Base-by-base conservation (phyloP, 2,888 invertebrate species). In the Zelleria hepariella region DNA sequence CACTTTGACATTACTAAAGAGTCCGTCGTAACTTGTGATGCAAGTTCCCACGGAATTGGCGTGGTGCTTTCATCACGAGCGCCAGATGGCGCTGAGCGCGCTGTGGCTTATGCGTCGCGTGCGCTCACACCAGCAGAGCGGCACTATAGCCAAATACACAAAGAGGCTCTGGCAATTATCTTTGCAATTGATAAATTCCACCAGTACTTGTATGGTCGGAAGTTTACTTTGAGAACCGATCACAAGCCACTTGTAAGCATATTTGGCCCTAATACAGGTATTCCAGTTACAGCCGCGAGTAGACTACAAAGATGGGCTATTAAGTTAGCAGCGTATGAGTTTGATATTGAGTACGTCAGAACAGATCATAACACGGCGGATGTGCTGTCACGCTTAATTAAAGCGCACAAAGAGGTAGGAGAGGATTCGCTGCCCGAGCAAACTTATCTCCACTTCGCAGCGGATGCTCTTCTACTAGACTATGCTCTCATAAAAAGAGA, bases 201-300 rank as follows among this genome's bases (percentile, higher is more conserved):
- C 20, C 66, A 69, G 51, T 70, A 66, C 60, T 47, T 73, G 10
- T 69, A 57, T 55, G 70, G 70, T 1, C n/a, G n/a, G n/a, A n/a
- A n/a, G n/a, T n/a, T n/a, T n/a, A n/a, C n/a, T n/a, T n/a, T n/a
- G n/a, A n/a, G 71, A 10, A 82, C 78, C 0, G 80, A 82, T 62
- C 75, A 80, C 61, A 68, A 77, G 60, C 80, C 84, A 1, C 62
- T 86, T 5, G 63, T 66, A 4, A 62, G 66, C 5, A 73, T 86
- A 47, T 74, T 82, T 52, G 67, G 68, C 0, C 58, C 59, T 3
- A 69, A 68, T 65, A 61, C 62, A 26, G 68, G 63, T n/a, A 73
- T 65, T 62, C 73, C 66, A 55, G 64, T 58, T n/a, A 64, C 70
- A 26, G 71, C 73, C 26, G 68, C 75, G 7, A 68, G 69, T 47